phyloP scores from a whole-genome alignment of 2,888 invertebrate species.

The Nebria salina region DNA sequence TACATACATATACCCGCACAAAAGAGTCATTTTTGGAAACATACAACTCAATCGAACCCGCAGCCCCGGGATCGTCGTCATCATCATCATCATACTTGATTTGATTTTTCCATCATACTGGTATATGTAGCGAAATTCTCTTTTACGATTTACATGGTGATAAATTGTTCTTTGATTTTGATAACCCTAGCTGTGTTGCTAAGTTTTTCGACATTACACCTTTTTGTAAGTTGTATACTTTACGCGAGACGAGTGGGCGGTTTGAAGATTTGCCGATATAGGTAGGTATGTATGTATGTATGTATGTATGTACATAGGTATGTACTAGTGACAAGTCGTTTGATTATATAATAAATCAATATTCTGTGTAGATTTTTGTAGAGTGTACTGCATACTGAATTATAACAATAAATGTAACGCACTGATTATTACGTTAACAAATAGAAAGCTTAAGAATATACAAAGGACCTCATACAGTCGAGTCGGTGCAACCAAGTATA shows the following conservation, averaged over 20 bases:
- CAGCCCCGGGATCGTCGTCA: background rate
- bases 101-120: background rate
- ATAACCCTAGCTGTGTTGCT: slow-evolving; percentile 37
- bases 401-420: background rate
- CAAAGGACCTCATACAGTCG: too few species aligned
- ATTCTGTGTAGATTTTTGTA: too few species aligned
- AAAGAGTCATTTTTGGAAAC: background rate
- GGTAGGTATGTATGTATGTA: too few species aligned
- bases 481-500: background rate
- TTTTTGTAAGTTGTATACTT: slow-evolving; percentile 41
- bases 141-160: slow-evolving; percentile 44
- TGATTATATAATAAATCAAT: background rate
- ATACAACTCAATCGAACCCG: background rate
- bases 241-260: slow-evolving; percentile 32
- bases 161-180: slow-evolving; percentile 45
- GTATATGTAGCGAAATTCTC: slow-evolving; percentile 15
- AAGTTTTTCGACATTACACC: slow-evolving; percentile 38
- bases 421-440: background rate
- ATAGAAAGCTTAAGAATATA: background rate
- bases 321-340: background rate
- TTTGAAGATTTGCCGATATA: background rate
- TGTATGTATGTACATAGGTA: too few species aligned
- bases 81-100: too few species aligned
- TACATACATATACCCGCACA: background rate
- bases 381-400: background rate